Evolutionary conservation across 2,888 invertebrate genomes (phyloP).

Genomic region (Ischnus inquisitorius): DNA sequence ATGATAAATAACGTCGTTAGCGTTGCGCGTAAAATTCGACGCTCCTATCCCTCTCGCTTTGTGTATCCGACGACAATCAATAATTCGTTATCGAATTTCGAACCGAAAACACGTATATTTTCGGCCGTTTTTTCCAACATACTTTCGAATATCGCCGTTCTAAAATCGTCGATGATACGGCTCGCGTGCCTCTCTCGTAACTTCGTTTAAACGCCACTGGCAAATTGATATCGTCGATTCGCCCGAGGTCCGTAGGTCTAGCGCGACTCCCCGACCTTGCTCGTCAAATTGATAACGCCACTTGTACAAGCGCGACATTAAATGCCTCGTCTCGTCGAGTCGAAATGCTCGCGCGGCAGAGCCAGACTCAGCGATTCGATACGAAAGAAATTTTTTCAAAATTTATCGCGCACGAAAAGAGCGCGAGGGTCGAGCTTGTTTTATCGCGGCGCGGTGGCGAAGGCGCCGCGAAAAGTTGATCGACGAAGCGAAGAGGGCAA

Average conservation of each 20-base stretch:
- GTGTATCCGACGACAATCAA: background rate
- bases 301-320: conserved; percentile 47
- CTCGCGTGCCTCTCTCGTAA: conserved; percentile 62
- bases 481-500: conserved; percentile 13
- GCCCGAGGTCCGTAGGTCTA: conserved; percentile 18
- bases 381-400: no score
- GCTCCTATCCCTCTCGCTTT: background rate
- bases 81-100: background rate
- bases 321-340: conserved; percentile 7
- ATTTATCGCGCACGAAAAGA: no score
- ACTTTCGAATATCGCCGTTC: background rate
- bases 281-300: conserved; percentile 64
- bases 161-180: conserved; percentile 73
- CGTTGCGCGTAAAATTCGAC: background rate
- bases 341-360: background rate
- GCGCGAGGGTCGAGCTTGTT: no score
- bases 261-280: conserved; percentile 59
- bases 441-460: background rate
- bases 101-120: background rate
- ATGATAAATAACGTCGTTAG: background rate
- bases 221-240: conserved; percentile 73
- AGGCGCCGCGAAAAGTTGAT: background rate
- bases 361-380: background rate
- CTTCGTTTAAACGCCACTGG: conserved; percentile 66
- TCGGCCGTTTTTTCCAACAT: background rate